Percentiles rank a stretch among this genome's conserved stretches.
Evolutionary conservation across 2,888 invertebrate genomes (phyloP).

Genomic region (Tipula lateralis): DNA sequence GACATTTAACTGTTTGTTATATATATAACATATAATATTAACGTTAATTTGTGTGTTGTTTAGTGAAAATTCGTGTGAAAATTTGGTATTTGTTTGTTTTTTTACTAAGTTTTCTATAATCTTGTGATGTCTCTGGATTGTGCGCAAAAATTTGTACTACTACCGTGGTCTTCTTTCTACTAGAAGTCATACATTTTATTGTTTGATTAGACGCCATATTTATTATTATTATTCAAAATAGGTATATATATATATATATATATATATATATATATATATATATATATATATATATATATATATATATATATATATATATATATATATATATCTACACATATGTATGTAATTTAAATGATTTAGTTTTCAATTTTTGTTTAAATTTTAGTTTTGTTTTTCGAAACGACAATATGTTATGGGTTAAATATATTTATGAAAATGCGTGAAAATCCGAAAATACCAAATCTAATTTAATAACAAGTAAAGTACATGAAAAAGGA

Average conservation of each 20-base stretch:
- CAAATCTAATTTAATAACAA: not conserved
- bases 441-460: not conserved
- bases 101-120: not conserved
- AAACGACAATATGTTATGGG: not conserved
- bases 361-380: too few species aligned
- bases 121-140: not conserved
- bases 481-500: not conserved
- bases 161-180: too few species aligned
- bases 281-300: too few species aligned
- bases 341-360: not conserved
- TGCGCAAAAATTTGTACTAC: slow-evolving; percentile 13
- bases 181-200: not conserved
- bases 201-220: not conserved
- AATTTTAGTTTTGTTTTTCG: not conserved
- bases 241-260: too few species aligned
- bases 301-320: too few species aligned
- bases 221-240: slow-evolving; percentile 24
- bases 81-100: not conserved
- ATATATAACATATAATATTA: not conserved
- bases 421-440: not conserved
- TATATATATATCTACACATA: too few species aligned
- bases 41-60: not conserved
- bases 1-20: not conserved
- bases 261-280: too few species aligned
- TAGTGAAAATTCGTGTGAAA: not conserved